Base-by-base conservation (phyloP, 2,113 vertebrate species). In the Ovibos moschatus region DNA sequence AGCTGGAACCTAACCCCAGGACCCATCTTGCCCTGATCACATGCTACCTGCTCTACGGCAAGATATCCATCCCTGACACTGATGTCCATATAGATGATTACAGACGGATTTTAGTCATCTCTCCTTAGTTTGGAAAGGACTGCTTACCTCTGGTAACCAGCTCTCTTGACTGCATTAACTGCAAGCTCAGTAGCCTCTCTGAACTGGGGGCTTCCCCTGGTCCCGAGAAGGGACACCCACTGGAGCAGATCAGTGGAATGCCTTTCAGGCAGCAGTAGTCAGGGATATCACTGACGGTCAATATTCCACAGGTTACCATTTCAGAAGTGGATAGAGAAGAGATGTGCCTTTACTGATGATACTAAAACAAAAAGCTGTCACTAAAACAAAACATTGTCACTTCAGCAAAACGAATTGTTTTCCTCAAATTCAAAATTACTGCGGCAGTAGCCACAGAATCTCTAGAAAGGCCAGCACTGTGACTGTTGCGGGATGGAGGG, bases 51-150 rank as follows among this genome's bases (percentile, higher is more conserved):
- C 36, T 55, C 16, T 87, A 15, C 3, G 19, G 33, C 78, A 25
- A 4, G 15, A 23, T 30, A 45, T 10, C 36, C 12, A 3, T 15
- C 6, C 6, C 28, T 57, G n/a, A n/a, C 23, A 76, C 45, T 23
- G 21, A 0, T 7, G 51, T 3, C 3, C 9, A 40, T 1, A 2
- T 0, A 13, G 25, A 58, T 53, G 79, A 21, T n/a, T 78, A 55
- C 21, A 86, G 40, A 19, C 6, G 16, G 28, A 30, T 60, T 0
- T 33, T 9, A 21, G 58, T 16, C 21, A 50, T 43, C 57, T 64
- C 21, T 85, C 60, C 0, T 64, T 33, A 36, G 36, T 50, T 57
- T 64, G 40, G 28, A 15, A 13, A 79, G 62, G 33, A 14, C 5
- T 64, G 17, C 23, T 19, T 78, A 33, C 47, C 17, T 92, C 47